Conservation (phyloP, 2,113 vertebrate genomes). For the Campylomormyrus tamandua region DNA sequence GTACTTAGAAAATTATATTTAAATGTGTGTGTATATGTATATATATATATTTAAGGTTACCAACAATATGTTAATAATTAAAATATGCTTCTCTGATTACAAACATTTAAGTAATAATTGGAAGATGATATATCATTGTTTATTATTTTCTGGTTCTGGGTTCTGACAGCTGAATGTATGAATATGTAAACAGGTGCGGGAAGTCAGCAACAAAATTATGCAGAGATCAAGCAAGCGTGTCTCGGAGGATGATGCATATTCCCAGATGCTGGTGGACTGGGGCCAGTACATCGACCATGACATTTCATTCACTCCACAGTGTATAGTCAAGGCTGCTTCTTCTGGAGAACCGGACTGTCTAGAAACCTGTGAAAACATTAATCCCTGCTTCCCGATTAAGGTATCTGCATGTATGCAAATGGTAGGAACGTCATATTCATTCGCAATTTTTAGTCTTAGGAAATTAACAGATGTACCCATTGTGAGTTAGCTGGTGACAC, state of each 20-base stretch:
- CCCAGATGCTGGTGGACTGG: conserved; percentile 81
- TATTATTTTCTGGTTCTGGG: conserved; percentile 18
- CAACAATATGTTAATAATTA: background rate
- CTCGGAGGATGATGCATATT: conserved; percentile 64
- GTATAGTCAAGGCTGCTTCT: conserved; percentile 41
- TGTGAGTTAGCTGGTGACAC: background rate
- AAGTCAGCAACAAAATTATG: conserved; percentile 74
- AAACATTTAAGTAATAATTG: background rate
- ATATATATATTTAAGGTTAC: too few species aligned
- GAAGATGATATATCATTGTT: conserved; percentile 5
- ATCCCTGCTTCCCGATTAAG: conserved; percentile 82
- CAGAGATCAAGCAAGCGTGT: conserved; percentile 50
- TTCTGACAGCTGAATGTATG: conserved; percentile 11
- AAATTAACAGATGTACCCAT: background rate
- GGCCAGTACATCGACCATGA: conserved; percentile 91
- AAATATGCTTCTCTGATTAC: background rate
- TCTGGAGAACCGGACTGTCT: conserved; percentile 54
- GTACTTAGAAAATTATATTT: background rate
- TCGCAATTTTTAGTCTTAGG: background rate
- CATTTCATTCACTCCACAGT: conserved; percentile 82
- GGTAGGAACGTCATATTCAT: background rate
- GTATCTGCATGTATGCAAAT: conserved; percentile 48
- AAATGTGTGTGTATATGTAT: too few species aligned
- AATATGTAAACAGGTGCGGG: conserved; percentile 63
- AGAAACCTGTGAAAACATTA: conserved; percentile 61